Percentiles rank a stretch among this genome's conserved stretches.
phyloP scores from a whole-genome alignment of 2,797 vertebrate species.

The Malacoctenus gilli region DNA sequence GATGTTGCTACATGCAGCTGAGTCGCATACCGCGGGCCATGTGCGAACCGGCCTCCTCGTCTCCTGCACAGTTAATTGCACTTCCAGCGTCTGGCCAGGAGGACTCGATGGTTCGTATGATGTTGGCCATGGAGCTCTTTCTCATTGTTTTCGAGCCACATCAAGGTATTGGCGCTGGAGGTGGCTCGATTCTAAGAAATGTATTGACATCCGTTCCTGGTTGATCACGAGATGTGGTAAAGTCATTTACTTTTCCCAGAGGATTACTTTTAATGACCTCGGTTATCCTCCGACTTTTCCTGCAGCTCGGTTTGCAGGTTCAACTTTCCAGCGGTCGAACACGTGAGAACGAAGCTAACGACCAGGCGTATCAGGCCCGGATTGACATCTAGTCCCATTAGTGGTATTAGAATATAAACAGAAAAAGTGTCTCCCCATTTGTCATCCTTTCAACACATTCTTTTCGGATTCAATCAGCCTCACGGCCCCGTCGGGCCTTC shows the following conservation, averaged over 20 bases:
- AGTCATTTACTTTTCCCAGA: no score
- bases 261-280: no score
- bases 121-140: slow-evolving; percentile 8
- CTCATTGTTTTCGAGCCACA: no score
- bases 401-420: not conserved
- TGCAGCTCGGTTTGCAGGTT: not conserved
- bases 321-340: not conserved
- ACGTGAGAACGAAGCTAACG: slow-evolving; percentile 1
- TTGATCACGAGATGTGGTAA: no score
- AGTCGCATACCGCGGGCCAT: not conserved
- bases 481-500: not conserved
- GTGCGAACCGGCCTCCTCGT: slow-evolving; percentile 2
- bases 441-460: not conserved
- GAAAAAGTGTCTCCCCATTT: not conserved
- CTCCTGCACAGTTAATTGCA: slow-evolving; percentile 18
- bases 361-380: not conserved
- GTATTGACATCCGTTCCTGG: no score
- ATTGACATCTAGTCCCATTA: slow-evolving; percentile 1
- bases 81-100: slow-evolving; percentile 3
- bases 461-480: not conserved
- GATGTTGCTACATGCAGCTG: slow-evolving; percentile 8
- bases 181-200: no score
- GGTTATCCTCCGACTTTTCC: no score
- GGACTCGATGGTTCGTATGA: slow-evolving; percentile 9
- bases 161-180: no score